phyloP scores from a whole-genome alignment of 2,113 vertebrate species.

The Leiothrix lutea region DNA sequence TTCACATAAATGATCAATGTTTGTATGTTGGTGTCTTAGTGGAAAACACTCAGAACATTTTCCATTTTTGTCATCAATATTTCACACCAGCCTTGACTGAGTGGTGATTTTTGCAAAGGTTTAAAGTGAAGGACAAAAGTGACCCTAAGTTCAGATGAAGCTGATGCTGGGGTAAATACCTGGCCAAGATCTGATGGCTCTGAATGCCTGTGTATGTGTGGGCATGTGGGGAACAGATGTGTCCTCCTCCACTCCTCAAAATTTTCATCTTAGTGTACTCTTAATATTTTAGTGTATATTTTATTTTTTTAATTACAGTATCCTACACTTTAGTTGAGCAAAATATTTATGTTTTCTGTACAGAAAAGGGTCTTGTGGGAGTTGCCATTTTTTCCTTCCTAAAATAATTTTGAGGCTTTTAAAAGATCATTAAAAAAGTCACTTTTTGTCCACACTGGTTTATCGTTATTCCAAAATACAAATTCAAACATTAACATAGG shows the following conservation, averaged over 20 bases:
- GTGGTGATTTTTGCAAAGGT: not conserved
- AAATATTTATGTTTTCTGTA: not conserved
- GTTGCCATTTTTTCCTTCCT: not conserved
- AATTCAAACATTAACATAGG: not conserved
- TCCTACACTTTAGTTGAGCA: not conserved
- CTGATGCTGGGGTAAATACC: not conserved
- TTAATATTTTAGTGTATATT: not conserved
- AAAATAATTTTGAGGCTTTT: not conserved
- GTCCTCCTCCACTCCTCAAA: not conserved
- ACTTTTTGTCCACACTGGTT: not conserved
- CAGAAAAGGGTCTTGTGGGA: not conserved
- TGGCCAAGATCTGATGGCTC: not conserved
- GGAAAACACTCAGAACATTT: not conserved
- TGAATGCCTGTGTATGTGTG: not conserved
- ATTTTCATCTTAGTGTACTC: not conserved
- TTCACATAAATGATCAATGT: not conserved
- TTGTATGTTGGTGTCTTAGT: not conserved
- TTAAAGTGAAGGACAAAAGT: not conserved
- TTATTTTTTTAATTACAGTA: not conserved
- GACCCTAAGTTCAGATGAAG: not conserved
- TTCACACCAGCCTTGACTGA: not conserved
- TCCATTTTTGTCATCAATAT: not conserved
- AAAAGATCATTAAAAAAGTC: not conserved
- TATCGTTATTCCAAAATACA: not conserved
- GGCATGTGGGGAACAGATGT: accelerated